Conservation (phyloP, 2,113 vertebrate species). For the Tiliqua scincoides region DNA sequence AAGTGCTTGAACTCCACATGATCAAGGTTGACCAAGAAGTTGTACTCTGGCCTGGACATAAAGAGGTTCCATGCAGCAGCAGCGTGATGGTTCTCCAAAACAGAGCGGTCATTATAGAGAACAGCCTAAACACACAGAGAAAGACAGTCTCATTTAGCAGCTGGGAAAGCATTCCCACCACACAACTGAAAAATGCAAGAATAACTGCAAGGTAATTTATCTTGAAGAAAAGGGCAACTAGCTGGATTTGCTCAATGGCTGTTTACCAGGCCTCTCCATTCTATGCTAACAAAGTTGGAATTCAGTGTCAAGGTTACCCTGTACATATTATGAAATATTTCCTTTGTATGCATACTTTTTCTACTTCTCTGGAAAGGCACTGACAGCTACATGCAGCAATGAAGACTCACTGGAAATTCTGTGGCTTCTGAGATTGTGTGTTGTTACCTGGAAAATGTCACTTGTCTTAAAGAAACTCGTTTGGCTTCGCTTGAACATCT, state of each 20-base stretch:
- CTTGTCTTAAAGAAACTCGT: too few relatives aligned
- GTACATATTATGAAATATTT: background rate
- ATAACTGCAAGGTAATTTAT: background rate
- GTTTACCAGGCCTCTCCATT: background rate
- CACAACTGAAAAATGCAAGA: background rate
- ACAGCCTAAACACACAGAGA: constrained; percentile 79
- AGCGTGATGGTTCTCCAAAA: constrained; percentile 96
- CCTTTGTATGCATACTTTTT: background rate
- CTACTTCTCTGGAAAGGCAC: background rate
- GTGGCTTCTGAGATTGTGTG: background rate
- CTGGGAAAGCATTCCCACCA: background rate
- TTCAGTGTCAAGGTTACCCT: background rate
- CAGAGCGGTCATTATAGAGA: constrained; percentile 96
- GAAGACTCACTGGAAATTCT: too few relatives aligned
- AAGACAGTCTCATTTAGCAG: background rate
- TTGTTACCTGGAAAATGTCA: too few relatives aligned
- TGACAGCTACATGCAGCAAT: too few relatives aligned
- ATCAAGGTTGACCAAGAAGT: constrained; percentile 93
- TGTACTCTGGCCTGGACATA: constrained; percentile 94
- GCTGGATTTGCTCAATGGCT: background rate
- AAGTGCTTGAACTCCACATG: constrained; percentile 98
- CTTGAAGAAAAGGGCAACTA: background rate
- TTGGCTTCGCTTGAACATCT: too few relatives aligned
- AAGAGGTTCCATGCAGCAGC: constrained; percentile 98
- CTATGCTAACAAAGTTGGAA: background rate